Conservation (phyloP, 2,888 invertebrate species). For the Pterostichus madidus region DNA sequence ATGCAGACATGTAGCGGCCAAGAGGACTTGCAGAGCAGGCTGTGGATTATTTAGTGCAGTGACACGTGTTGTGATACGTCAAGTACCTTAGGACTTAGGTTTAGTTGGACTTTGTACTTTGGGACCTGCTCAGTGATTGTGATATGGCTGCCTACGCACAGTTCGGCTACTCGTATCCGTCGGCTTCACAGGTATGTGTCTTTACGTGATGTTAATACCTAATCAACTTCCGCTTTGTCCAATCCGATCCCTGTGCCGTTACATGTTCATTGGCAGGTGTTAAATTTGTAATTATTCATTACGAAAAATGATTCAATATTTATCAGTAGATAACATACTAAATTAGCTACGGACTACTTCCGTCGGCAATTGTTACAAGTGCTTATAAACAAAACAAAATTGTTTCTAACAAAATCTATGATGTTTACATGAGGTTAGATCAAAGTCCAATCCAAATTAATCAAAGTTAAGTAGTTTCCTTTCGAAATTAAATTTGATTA, state of each 20-base stretch:
- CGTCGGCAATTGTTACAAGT: not conserved
- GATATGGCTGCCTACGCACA: slow-evolving; percentile 91
- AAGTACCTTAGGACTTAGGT: slow-evolving; percentile 47
- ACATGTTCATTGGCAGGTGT: not conserved
- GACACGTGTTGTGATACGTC: slow-evolving; percentile 65
- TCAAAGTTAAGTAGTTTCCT: slow-evolving; percentile 5
- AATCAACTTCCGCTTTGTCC: not conserved
- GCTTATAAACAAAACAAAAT: not conserved
- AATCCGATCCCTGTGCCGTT: not conserved
- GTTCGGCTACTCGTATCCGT: slow-evolving; percentile 95
- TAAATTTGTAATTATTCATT: not conserved
- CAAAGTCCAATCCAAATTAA: slow-evolving; percentile 10
- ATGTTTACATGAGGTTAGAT: not conserved
- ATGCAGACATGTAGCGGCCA: slow-evolving; percentile 59
- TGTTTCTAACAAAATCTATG: slow-evolving; percentile 9
- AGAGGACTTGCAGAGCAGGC: slow-evolving; percentile 54
- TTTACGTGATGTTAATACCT: not conserved
- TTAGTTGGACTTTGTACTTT: slow-evolving; percentile 66
- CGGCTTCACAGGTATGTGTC: slow-evolving; percentile 90
- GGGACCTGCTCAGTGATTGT: slow-evolving; percentile 67
- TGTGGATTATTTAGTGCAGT: slow-evolving; percentile 66
- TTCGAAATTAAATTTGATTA: not conserved
- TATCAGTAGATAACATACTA: not conserved
- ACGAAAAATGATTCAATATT: too few species aligned
- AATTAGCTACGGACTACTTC: not conserved